phyloP scores from a whole-genome alignment of 2,888 invertebrate genomes.

The Synanthedon vespiformis region DNA sequence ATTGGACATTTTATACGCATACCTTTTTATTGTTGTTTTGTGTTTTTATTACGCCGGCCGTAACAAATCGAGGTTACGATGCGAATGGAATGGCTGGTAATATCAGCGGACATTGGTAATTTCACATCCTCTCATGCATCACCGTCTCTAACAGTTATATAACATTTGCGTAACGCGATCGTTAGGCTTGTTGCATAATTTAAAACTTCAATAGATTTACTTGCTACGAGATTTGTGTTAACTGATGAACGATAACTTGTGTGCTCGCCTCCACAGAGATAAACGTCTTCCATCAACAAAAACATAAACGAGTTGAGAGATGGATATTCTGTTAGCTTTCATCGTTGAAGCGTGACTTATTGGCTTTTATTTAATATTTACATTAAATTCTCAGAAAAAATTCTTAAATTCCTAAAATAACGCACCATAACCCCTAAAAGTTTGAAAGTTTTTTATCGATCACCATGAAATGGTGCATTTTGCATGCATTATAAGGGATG shows the following conservation, averaged over 20 bases:
- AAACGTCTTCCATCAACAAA: background rate
- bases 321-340: background rate
- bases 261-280: background rate
- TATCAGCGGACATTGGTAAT: conserved; percentile 8
- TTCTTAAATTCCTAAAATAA: too few species aligned
- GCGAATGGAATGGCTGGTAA: conserved; percentile 2
- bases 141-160: conserved; percentile 28
- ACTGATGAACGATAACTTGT: conserved; percentile 5
- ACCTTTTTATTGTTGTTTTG: conserved; percentile 1
- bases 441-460: too few species aligned
- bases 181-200: conserved; percentile 27
- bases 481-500: too few species aligned
- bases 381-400: too few species aligned
- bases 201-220: background rate
- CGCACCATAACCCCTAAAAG: too few species aligned
- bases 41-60: conserved; percentile 5
- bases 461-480: too few species aligned
- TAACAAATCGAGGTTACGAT: background rate
- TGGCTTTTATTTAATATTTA: background rate
- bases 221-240: conserved; percentile 5
- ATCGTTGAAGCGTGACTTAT: background rate
- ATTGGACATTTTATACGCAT: too few species aligned
- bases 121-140: conserved; percentile 25
- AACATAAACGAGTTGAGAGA: conserved; percentile 2
- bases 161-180: conserved; percentile 38